Evolutionary conservation across 1,140 invertebrate species (phyloP).

Genomic region (Atta colombica): DNA sequence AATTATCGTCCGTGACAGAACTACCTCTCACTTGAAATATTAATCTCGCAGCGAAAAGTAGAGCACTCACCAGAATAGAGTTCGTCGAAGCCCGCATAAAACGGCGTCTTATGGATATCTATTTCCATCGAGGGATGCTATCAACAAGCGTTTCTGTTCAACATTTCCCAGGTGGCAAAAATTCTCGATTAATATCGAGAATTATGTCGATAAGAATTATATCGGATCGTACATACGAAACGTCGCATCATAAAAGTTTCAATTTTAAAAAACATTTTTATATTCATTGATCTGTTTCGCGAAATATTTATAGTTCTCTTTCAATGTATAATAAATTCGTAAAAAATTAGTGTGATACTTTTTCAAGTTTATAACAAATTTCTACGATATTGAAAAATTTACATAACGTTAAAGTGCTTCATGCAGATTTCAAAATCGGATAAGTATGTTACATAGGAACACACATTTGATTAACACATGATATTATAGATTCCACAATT

Average conservation of each 20-base stretch:
- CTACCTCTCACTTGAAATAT: constrained; percentile 45
- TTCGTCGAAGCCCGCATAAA: constrained; percentile 12
- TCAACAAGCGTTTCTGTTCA: neutral
- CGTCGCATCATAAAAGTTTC: neutral
- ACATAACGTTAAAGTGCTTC: neutral
- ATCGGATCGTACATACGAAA: neutral
- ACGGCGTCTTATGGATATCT: constrained; percentile 22
- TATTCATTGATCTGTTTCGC: neutral
- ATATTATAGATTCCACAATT: neutral
- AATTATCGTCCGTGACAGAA: neutral
- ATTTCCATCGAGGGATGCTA: constrained; percentile 21
- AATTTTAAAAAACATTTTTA: neutral
- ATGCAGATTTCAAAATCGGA: neutral
- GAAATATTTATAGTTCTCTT: neutral
- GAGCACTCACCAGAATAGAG: neutral
- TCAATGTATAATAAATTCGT: neutral
- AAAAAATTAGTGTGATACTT: too few relatives aligned
- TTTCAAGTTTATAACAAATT: too few relatives aligned
- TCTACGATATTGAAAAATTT: neutral
- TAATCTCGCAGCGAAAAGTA: constrained; percentile 32
- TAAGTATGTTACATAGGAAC: neutral
- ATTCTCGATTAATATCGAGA: constrained; percentile 39
- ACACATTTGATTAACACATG: neutral
- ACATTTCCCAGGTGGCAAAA: neutral
- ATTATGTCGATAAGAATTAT: neutral